Conservation (phyloP, 2,797 vertebrate species). For the Sphenopsis melanotis region DNA sequence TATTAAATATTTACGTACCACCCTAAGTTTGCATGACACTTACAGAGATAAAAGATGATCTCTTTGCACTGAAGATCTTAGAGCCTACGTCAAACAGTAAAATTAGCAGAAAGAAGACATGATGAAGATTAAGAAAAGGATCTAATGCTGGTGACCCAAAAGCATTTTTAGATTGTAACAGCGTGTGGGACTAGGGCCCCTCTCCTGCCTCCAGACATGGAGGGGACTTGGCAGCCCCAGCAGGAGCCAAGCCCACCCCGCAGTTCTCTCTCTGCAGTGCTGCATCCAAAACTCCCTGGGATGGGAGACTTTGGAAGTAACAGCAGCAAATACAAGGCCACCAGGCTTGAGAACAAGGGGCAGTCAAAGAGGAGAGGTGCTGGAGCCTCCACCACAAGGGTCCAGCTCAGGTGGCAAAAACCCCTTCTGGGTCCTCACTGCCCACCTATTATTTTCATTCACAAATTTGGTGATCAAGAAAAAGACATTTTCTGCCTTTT, state of each 20-base stretch:
- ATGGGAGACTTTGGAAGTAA: neutral
- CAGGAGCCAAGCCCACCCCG: accelerated
- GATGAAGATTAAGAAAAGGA: neutral
- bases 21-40: neutral
- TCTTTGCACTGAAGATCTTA: slow-evolving; percentile 36
- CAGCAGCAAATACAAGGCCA: neutral
- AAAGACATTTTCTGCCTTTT: neutral
- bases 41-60: slow-evolving; percentile 30
- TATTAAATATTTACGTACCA: slow-evolving; percentile 44
- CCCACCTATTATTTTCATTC: neutral
- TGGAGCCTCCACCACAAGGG: accelerated
- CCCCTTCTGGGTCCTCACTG: neutral
- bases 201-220: neutral
- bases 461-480: neutral
- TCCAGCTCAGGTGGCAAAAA: neutral
- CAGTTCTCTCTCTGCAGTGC: neutral
- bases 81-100: neutral
- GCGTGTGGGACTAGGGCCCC: neutral
- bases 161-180: neutral
- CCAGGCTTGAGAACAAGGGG: neutral
- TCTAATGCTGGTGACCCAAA: slow-evolving; percentile 12
- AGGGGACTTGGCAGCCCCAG: neutral
- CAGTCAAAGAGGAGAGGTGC: neutral
- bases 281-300: neutral
- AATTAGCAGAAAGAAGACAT: neutral